Conservation (phyloP, 2,888 invertebrate genomes). For the Doris montereyensis region DNA sequence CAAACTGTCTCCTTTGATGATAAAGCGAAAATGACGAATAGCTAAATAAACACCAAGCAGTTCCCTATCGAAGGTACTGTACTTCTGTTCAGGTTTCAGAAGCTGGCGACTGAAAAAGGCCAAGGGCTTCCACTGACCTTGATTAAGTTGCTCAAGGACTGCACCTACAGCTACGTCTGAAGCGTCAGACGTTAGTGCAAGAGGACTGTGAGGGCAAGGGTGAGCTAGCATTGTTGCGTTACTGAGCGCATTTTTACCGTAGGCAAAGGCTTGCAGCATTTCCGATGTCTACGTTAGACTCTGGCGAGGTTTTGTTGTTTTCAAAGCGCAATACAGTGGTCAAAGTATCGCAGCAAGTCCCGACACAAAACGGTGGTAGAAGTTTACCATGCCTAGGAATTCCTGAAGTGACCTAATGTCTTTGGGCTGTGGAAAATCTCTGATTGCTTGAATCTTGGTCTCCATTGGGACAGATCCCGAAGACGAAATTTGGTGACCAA, state of each 20-base stretch:
- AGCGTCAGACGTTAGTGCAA: conserved; percentile 8
- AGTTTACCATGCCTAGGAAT: conserved; percentile 12
- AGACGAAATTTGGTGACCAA: no score
- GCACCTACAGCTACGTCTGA: conserved; percentile 12
- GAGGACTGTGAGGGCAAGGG: background rate
- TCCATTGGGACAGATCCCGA: no score
- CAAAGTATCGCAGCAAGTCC: background rate
- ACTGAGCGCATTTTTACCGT: background rate
- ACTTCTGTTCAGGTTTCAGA: background rate
- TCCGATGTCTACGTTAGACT: background rate
- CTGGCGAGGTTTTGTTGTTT: background rate
- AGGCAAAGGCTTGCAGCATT: conserved; percentile 2
- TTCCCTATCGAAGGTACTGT: conserved; percentile 22
- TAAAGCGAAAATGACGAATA: conserved; percentile 6
- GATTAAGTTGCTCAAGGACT: background rate
- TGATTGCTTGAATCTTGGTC: no score
- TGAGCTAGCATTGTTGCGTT: background rate
- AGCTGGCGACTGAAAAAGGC: conserved; percentile 28
- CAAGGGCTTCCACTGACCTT: conserved; percentile 1
- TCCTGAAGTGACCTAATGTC: no score
- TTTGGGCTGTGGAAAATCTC: no score
- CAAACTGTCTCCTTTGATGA: no score
- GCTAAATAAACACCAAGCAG: conserved; percentile 10
- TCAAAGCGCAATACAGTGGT: conserved; percentile 1
- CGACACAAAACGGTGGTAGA: conserved; percentile 13